Evolutionary conservation across 2,888 invertebrate species (phyloP).

Genomic region (Ischnus inquisitorius): DNA sequence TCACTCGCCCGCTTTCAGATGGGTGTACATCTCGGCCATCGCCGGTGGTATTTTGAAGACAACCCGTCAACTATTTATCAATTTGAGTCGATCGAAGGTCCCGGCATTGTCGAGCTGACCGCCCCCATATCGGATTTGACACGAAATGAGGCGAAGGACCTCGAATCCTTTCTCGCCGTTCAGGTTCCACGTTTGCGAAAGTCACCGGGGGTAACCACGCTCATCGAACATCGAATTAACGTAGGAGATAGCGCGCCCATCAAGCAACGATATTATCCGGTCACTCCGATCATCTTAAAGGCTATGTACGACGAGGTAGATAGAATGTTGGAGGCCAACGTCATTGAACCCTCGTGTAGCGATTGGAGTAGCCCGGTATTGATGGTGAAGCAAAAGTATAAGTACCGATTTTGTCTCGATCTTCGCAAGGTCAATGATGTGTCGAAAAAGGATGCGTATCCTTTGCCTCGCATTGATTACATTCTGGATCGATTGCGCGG

Average conservation of each 20-base stretch:
- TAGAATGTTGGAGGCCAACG: conserved; percentile 75
- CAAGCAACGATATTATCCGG: conserved; percentile 57
- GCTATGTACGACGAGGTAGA: conserved; percentile 73
- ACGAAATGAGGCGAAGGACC: neutral
- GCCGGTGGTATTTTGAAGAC: conserved; percentile 1
- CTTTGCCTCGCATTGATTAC: too few relatives aligned
- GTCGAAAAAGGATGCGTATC: too few relatives aligned
- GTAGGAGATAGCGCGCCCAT: conserved; percentile 45
- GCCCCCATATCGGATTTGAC: neutral
- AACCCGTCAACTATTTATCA: too few relatives aligned
- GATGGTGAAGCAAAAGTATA: too few relatives aligned
- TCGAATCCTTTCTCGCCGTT: neutral
- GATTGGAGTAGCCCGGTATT: too few relatives aligned
- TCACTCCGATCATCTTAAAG: conserved; percentile 50
- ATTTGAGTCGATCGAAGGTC: neutral
- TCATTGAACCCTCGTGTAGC: too few relatives aligned
- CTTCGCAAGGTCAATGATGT: too few relatives aligned
- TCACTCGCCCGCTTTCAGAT: neutral
- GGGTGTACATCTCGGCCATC: neutral
- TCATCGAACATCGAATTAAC: conserved; percentile 38
- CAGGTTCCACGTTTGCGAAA: neutral
- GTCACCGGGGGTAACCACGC: conserved; percentile 4
- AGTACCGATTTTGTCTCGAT: too few relatives aligned
- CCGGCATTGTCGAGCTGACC: neutral
- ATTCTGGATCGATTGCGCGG: too few relatives aligned